Percentiles rank a stretch among this genome's conserved stretches.
phyloP scores from a whole-genome alignment of 2,888 invertebrate genomes.

The Dynastes hyllus region DNA sequence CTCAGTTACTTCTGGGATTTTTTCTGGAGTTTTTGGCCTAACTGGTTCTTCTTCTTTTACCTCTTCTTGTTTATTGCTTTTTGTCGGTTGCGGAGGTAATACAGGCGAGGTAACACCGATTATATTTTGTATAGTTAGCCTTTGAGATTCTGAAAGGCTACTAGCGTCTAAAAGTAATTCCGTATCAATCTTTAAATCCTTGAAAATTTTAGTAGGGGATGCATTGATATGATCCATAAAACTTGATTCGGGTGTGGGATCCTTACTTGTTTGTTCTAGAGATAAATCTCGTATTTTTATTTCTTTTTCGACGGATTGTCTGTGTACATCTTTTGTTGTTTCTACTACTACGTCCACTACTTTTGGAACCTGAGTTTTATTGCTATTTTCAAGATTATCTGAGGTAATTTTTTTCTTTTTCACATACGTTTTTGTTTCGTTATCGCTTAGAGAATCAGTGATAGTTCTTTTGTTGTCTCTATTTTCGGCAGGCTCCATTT shows the following conservation, averaged over 20 bases:
- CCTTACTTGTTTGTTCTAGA: background rate
- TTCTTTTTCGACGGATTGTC: background rate
- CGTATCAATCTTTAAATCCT: slow-evolving; percentile 26
- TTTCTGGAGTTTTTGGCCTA: background rate
- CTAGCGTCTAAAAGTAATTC: background rate
- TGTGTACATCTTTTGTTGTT: background rate
- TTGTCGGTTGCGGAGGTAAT: background rate
- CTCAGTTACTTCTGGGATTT: background rate
- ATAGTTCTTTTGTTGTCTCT: slow-evolving; percentile 32
- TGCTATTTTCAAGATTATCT: background rate
- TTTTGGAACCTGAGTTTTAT: background rate
- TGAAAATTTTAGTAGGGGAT: slow-evolving; percentile 29
- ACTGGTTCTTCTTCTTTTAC: background rate
- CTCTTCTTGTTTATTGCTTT: background rate
- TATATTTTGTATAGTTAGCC: slow-evolving; percentile 31
- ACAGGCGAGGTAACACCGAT: slow-evolving; percentile 18
- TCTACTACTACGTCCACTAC: background rate
- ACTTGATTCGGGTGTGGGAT: background rate
- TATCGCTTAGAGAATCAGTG: slow-evolving; percentile 9
- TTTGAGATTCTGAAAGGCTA: slow-evolving; percentile 32
- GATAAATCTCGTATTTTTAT: background rate
- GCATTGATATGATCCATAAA: slow-evolving; percentile 22
- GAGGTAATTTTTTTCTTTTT: slow-evolving; percentile 28
- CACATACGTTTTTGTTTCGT: background rate
- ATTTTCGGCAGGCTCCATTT: background rate